Conservation (phyloP, 2,888 invertebrate species). For the Minunthozetes semirufus region DNA sequence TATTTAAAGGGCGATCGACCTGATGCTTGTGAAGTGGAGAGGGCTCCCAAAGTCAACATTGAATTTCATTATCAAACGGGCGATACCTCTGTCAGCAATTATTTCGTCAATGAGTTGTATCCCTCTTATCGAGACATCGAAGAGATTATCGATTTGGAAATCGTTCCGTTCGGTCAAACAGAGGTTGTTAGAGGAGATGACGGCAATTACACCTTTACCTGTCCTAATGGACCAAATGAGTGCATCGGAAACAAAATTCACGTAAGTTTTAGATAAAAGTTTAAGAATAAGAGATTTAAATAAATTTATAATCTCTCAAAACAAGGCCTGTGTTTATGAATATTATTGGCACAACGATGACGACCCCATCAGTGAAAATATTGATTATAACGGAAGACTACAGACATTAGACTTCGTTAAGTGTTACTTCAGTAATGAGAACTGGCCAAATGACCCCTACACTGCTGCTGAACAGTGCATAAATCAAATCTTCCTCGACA, state of each 20-base stretch:
- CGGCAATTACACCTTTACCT: constrained; percentile 9
- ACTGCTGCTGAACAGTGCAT: not conserved
- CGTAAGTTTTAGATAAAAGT: not conserved
- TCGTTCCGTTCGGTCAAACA: constrained; percentile 19
- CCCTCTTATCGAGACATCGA: constrained; percentile 25
- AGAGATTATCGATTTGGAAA: constrained; percentile 32
- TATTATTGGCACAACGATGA: constrained; percentile 29
- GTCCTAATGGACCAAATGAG: constrained; percentile 8
- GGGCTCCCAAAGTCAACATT: constrained; percentile 26
- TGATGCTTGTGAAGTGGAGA: not conserved
- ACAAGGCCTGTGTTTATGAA: constrained; percentile 19
- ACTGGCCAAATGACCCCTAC: not conserved
- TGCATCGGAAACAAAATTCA: constrained; percentile 28
- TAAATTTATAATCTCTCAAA: no score
- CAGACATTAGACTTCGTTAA: constrained; percentile 23
- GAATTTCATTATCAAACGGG: constrained; percentile 28
- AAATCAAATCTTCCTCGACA: not conserved
- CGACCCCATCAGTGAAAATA: constrained; percentile 30
- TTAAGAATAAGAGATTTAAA: not conserved
- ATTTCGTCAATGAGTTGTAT: constrained; percentile 22
- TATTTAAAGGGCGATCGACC: constrained; percentile 28
- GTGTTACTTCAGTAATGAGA: constrained; percentile 20
- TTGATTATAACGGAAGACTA: constrained; percentile 6
- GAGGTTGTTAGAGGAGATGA: not conserved
- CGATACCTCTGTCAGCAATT: not conserved